Evolutionary conservation across 2,797 vertebrate genomes (phyloP).

Genomic region (Coregonus ussuriensis): DNA sequence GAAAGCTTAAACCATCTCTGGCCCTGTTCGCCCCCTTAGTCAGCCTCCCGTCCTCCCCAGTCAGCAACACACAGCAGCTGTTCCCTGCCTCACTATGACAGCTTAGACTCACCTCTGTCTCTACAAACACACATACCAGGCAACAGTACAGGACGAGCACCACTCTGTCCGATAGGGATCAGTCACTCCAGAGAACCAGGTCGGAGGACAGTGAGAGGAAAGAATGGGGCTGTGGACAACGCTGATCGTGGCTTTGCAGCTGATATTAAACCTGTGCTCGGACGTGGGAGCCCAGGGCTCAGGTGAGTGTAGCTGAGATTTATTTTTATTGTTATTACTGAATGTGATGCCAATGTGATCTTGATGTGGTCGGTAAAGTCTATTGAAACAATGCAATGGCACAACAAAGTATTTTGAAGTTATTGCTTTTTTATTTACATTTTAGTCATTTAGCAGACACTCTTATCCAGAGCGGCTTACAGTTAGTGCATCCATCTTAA

Average conservation of each 20-base stretch:
- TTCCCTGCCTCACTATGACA: slow-evolving; percentile 42
- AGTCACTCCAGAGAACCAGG: slow-evolving; percentile 38
- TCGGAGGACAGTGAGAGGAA: slow-evolving; percentile 53
- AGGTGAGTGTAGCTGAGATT: slow-evolving; percentile 63
- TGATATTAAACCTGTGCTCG: slow-evolving; percentile 65
- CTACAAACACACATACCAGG: slow-evolving; percentile 15
- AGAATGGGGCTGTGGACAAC: slow-evolving; percentile 66
- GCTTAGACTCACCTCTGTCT: slow-evolving; percentile 37
- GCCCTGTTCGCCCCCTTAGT: slow-evolving; percentile 63
- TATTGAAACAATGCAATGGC: background rate
- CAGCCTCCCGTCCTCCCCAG: background rate
- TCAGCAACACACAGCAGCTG: background rate
- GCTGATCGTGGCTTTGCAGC: slow-evolving; percentile 57
- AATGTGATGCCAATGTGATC: background rate
- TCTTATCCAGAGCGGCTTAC: too few species aligned
- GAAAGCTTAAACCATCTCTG: slow-evolving; percentile 63
- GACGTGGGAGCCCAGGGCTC: slow-evolving; percentile 69
- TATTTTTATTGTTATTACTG: background rate
- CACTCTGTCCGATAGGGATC: slow-evolving; percentile 16
- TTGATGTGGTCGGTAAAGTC: background rate
- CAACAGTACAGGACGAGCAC: slow-evolving; percentile 2
- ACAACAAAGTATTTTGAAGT: background rate
- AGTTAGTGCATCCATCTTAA: too few species aligned
- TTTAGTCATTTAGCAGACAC: too few species aligned
- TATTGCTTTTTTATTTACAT: background rate